Conservation (phyloP, 2,113 vertebrate genomes). For the Nesogale talazaci region DNA sequence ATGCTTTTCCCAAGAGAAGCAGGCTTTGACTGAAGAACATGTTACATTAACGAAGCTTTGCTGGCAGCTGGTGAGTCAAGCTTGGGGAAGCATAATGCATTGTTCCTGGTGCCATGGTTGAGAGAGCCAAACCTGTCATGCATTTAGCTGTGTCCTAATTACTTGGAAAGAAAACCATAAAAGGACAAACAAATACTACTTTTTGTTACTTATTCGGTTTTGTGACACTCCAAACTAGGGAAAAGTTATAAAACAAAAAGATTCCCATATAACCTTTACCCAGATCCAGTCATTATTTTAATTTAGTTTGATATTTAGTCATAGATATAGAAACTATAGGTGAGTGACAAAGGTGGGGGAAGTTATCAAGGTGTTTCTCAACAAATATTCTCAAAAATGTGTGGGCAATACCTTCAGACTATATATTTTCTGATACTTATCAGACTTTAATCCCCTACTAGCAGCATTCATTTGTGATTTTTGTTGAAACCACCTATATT, state of each 20-base stretch:
- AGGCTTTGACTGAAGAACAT: background rate
- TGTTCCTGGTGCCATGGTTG: background rate
- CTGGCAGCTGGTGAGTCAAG: background rate
- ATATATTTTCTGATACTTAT: background rate
- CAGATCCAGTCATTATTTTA: background rate
- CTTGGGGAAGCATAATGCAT: background rate
- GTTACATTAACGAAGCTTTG: background rate
- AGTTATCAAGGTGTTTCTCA: background rate
- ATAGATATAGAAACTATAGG: background rate
- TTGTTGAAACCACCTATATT: background rate
- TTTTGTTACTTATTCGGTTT: background rate
- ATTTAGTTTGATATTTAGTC: background rate
- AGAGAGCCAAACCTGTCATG: background rate
- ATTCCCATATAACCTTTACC: background rate
- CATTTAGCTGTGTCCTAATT: background rate
- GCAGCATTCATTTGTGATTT: background rate
- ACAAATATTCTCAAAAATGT: background rate
- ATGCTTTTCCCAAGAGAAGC: slow-evolving; percentile 35
- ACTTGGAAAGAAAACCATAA: slow-evolving; percentile 25
- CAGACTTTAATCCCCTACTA: background rate
- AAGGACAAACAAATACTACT: background rate
- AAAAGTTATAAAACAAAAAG: slow-evolving; percentile 19
- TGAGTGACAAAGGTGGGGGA: background rate
- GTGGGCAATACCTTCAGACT: background rate
- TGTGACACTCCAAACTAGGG: background rate